Base-by-base conservation (phyloP, 2,888 invertebrate genomes). In the Beris morrisii region DNA sequence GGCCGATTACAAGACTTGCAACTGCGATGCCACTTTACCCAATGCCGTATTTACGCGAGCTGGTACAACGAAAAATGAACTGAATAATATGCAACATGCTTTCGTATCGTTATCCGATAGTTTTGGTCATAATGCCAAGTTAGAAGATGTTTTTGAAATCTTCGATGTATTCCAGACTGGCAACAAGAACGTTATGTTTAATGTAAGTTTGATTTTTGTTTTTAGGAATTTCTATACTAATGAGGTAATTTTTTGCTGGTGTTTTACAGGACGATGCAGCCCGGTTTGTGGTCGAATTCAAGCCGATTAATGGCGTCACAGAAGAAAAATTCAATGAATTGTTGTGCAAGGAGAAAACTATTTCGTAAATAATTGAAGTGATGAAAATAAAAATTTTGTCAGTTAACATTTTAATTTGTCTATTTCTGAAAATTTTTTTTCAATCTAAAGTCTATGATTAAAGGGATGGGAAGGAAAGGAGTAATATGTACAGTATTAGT, bases 81-180 rank as follows among this genome's bases (percentile, higher is more conserved):
- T 76, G 71, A 78, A 79, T 63, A 78, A 77, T 44, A 70, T 79
- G 50, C 75, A 77, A 66, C 81, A 81, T 70, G 74, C 78, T 64
- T 78, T 77, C 63, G 65, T 75, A 6, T 73, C 76, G 4, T 70
- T 81, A 32, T 78, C 79, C 6, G 72, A 75, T 7, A 74, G 75
- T 55, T 81, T 81, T 28, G 79, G 80, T 0, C 73, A 73, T 52
- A 65, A 61, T 5, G 76, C 75, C 52, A 77, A 75, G 67, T 55
- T 76, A 38, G 71, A 76, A 55, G 79, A 80, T 74, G 79, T 81
- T 9, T 81, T 81, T 68, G 73, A 76, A 3, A 67, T 81, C 54
- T 81, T 81, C 61, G 78, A 76, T 3, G 74, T 76, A 67, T 81
- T 74, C 66, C 74, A 76, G 61, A 67, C 71, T 65, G 76, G 74